Evolutionary conservation across 2,888 invertebrate species (phyloP), one percentile per base, ranked within the genome.

Genomic region (Clusia tigrina): DNA sequence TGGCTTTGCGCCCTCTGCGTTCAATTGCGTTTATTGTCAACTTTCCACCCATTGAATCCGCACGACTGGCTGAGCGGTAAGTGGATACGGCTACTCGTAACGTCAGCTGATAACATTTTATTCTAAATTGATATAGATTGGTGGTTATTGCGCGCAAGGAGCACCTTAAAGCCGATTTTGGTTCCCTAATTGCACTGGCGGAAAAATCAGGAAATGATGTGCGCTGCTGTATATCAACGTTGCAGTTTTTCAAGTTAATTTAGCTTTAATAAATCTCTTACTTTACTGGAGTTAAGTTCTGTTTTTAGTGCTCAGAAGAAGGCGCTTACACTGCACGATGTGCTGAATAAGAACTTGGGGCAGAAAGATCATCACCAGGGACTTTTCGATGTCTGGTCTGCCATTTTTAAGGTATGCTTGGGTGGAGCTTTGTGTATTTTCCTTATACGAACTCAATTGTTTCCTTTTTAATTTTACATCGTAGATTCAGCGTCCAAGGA

Each of bases 181-280:
- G 89, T 32, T 88, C 91, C 6, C 84, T 94, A 69, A 81, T 91
- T 37, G 90, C 92, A 3, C 84, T 98, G 64, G 92, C 94, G 17
- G 91, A 94, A 71, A 92, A 94, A 72, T 91, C 93, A 2, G 89
- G 89, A 58, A 94, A 95, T 72, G 98, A 98, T 85, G 92, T 98
- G 48, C 86, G 98, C 20, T 91, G 95, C 0, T 98, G 98, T 77
- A 87, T 98, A 59, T 94, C 95, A 18, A 90, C 95, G 53, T 87
- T 98, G 69, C 95, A 96, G 78, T 92, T 91, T 75, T 86, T 90
- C 70, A 81, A 75, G 83, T 83, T 69, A 86, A 48, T 54, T 42
- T 42, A 32, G n/a, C 6, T n/a, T 42, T 42, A 42, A 42, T n/a
- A n/a, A n/a, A n/a, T n/a, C 2, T 22, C 42, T 15, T 17, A 12